Base-by-base conservation (phyloP, 2,113 vertebrate species). In the Tenebrosternarchus preto region DNA sequence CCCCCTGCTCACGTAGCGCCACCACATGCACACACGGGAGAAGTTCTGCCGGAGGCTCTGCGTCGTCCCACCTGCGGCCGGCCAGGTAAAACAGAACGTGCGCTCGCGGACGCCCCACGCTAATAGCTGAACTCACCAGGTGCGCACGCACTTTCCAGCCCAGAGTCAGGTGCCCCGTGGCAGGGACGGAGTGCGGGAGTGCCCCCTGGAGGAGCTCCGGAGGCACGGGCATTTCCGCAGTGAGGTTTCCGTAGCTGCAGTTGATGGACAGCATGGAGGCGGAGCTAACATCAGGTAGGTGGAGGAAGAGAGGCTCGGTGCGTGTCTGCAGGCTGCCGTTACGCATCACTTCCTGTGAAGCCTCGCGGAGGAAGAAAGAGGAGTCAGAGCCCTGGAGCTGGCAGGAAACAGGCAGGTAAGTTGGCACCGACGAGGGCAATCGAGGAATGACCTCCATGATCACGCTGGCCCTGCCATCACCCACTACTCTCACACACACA, bases 361-460 rank as follows among this genome's bases (percentile, higher is more conserved):
- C 93, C 85, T 98, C 97, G 55, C 95, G 95, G 31, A 99, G 92
- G 86, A 98, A 97, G 91, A 96, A 98, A 84, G 96, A 98, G 84
- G 66, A 78, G 33, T 96, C 95, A 0, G 94, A 92, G 0, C 93
- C 92, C 12, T 85, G 91, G 31, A 98, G 66, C 55, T 90, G 94
- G 80, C 94, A 92, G 79, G 90, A 93, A 0, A 93, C 91, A 0
- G 97, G 96, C 39, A 98, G 94, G 76, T 95, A 97, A 0, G 95
- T 93, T 0, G 96, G 96, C 7, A 97, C 93, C 19, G 95, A 94
- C 22, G 95, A 93, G 25, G 95, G 93, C 64, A 98, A 98, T 43
- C 92, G 92, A 77, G 95, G 78, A 29, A 80, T 85, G 83, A 24
- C 84, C 73, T 71, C 90, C 87, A 68, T 24, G 25, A 94, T 94